Conservation (phyloP, 2,113 vertebrate species). For the Urocynchramus pylzowi region DNA sequence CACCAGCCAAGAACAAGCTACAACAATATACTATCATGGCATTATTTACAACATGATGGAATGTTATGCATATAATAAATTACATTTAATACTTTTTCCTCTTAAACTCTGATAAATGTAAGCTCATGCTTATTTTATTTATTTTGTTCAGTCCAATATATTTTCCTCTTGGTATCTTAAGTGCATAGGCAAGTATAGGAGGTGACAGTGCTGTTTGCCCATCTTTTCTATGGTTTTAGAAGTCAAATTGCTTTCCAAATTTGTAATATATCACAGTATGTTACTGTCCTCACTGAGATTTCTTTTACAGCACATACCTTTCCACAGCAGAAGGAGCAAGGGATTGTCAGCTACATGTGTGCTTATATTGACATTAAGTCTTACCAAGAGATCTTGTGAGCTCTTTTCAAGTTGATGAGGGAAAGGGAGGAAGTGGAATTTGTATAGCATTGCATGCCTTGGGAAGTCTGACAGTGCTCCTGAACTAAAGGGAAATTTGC, state of each 20-base stretch:
- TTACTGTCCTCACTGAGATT: not conserved
- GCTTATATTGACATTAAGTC: not conserved
- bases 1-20: conserved; percentile 49
- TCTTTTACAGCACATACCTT: not conserved
- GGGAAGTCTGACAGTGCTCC: not conserved
- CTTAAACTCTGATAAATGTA: conserved; percentile 4
- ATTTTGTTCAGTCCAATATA: not conserved
- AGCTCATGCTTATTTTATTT: not conserved
- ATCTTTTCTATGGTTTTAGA: not conserved
- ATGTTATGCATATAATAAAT: conserved; percentile 16
- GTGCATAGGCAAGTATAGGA: not conserved
- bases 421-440: not conserved
- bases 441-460: not conserved
- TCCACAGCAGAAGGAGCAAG: conserved; percentile 3
- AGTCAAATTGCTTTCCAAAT: conserved; percentile 18
- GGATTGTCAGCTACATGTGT: not conserved
- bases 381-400: not conserved
- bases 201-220: not conserved
- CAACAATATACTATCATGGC: not conserved
- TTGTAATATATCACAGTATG: not conserved
- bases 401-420: not conserved
- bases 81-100: conserved; percentile 49
- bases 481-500: not conserved
- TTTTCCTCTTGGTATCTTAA: not conserved
- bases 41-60: conserved; percentile 48